These are phyloP conservation scores for Gallinago solitaria DNA, from an alignment of 2,797 vertebrate species.

Conservation along the genomic window DNA sequence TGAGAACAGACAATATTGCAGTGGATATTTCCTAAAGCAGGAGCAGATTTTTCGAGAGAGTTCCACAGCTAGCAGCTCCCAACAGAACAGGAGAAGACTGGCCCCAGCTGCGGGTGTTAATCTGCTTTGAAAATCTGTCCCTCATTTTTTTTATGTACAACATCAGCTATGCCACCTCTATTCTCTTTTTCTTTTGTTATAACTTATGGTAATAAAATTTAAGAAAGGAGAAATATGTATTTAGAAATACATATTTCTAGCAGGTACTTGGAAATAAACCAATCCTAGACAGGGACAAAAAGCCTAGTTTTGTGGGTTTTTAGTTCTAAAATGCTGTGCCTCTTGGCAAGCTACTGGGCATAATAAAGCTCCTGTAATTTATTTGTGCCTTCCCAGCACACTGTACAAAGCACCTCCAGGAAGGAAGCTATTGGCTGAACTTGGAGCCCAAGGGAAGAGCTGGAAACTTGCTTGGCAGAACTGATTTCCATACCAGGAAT, in stretches of 20 bases:
- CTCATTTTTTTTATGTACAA: neutral
- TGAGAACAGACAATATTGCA: neutral
- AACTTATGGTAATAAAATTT: neutral
- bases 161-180: neutral
- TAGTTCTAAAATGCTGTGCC: conserved; percentile 6
- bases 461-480: conserved; percentile 19
- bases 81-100: neutral
- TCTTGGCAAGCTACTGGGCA: neutral
- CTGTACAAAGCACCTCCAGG: conserved; percentile 9
- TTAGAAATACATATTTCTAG: neutral
- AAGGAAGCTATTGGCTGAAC: conserved; percentile 25
- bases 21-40: neutral
- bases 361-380: conserved; percentile 46
- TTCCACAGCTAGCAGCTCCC: neutral
- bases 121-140: neutral
- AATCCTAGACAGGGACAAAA: neutral
- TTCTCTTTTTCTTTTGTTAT: neutral
- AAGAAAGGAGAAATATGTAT: neutral
- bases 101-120: neutral
- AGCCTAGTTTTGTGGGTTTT: neutral
- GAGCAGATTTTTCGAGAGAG: neutral
- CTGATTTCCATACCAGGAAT: conserved; percentile 56
- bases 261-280: neutral
- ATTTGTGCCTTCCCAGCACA: conserved; percentile 41
- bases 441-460: conserved; percentile 16